A percentile compares a stretch with the other conserved stretches of the same genome.
Evolutionary conservation across 2,113 vertebrate species (phyloP).

Genomic region (Pseudorectes ferrugineus): DNA sequence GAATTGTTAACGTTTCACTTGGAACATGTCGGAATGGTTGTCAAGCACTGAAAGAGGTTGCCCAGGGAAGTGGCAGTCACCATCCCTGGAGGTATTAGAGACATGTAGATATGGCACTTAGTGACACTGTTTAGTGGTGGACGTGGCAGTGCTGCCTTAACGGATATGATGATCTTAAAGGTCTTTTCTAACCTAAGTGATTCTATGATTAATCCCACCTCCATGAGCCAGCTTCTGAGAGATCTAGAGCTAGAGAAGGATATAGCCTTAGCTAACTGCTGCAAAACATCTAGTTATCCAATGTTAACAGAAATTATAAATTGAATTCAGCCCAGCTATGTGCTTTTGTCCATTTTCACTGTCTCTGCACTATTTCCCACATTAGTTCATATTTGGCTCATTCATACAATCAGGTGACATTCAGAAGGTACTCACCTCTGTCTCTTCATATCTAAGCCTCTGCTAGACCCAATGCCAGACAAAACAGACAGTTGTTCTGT

Average conservation of each 20-base stretch:
- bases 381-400: neutral
- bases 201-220: neutral
- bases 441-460: neutral
- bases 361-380: neutral
- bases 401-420: neutral
- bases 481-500: neutral
- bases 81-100: neutral
- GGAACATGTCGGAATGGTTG: neutral
- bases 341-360: neutral
- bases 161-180: too few relatives aligned
- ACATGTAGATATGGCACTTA: neutral
- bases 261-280: neutral
- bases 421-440: neutral
- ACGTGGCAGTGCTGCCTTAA: neutral
- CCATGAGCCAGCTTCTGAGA: neutral
- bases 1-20: constrained; percentile 2
- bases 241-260: neutral
- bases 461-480: neutral
- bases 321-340: neutral
- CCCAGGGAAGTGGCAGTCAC: neutral
- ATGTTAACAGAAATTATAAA: neutral
- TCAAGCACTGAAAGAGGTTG: neutral
- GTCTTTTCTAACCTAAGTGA: neutral
- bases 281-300: neutral
- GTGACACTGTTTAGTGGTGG: neutral